These are phyloP conservation scores for Hololepta plana DNA, from an alignment of 2,888 invertebrate genomes.

Conservation along the genomic window DNA sequence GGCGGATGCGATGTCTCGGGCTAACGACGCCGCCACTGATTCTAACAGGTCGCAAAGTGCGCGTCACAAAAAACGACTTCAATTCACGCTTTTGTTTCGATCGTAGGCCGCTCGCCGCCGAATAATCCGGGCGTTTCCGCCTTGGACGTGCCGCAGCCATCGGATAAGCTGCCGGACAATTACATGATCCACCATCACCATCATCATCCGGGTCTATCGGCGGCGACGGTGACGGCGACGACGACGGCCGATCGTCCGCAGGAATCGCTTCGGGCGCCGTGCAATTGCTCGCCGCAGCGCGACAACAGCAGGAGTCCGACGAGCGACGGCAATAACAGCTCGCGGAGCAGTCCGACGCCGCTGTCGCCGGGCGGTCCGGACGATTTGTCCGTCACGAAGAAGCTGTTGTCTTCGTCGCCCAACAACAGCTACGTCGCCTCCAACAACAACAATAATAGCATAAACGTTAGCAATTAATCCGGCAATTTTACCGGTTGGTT, in stretches of 20 bases:
- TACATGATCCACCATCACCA: constrained; percentile 15
- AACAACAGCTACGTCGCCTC: no score
- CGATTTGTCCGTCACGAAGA: constrained; percentile 20
- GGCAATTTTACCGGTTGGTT: no score
- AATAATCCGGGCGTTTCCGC: background rate
- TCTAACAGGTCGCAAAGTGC: constrained; percentile 18
- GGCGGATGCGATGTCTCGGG: constrained; percentile 78
- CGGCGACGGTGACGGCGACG: constrained; percentile 10
- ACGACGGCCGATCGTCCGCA: no score
- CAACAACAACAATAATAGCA: constrained; percentile 9
- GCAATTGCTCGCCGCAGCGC: constrained; percentile 23
- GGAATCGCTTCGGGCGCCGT: no score
- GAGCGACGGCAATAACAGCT: no score
- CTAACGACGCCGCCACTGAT: constrained; percentile 25
- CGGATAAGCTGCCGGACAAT: constrained; percentile 13
- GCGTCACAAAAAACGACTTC: background rate
- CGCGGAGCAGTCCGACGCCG: constrained; percentile 17
- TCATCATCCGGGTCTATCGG: constrained; percentile 14
- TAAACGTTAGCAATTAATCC: background rate
- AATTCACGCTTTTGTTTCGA: background rate
- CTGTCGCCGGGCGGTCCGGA: constrained; percentile 23
- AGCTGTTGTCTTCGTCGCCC: no score
- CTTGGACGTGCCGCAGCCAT: constrained; percentile 6
- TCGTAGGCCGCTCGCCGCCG: background rate
- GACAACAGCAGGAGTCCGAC: constrained; percentile 17